These are phyloP conservation scores for Lepisosteus osseus DNA, from an alignment of 2,113 vertebrate genomes.

Conservation along the genomic window DNA sequence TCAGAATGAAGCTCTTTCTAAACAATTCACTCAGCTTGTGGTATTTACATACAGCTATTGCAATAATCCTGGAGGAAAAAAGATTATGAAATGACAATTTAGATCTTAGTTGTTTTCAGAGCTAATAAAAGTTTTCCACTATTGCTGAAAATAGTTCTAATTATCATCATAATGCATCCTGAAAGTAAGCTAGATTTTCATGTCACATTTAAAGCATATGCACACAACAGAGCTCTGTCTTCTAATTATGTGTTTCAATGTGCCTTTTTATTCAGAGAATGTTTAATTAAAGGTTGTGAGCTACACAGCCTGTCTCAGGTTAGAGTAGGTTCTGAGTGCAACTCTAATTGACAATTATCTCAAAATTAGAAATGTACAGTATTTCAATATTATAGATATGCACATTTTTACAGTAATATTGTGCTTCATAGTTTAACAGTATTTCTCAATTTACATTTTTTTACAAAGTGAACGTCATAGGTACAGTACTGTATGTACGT, in stretches of 20 bases:
- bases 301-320: constrained; percentile 39
- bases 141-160: constrained; percentile 48
- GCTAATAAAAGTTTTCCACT: constrained; percentile 29
- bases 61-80: constrained; percentile 8
- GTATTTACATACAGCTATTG: constrained; percentile 19
- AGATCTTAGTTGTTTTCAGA: constrained; percentile 22
- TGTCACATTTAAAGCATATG: constrained; percentile 28
- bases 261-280: constrained; percentile 52
- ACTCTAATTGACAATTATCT: constrained; percentile 59
- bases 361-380: constrained; percentile 17
- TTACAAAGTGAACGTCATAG: too few relatives aligned
- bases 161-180: constrained; percentile 40
- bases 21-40: constrained; percentile 19
- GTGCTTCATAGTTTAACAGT: too few relatives aligned
- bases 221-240: constrained; percentile 33
- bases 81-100: constrained; percentile 18
- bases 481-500: too few relatives aligned
- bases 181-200: constrained; percentile 35
- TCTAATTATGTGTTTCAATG: constrained; percentile 63
- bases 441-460: too few relatives aligned
- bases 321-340: constrained; percentile 36
- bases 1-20: constrained; percentile 15
- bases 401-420: too few relatives aligned
- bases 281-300: constrained; percentile 59
- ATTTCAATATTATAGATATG: too few relatives aligned